Base-by-base conservation (phyloP, 2,797 vertebrate species). In the Chaetophractus vellerosus region DNA sequence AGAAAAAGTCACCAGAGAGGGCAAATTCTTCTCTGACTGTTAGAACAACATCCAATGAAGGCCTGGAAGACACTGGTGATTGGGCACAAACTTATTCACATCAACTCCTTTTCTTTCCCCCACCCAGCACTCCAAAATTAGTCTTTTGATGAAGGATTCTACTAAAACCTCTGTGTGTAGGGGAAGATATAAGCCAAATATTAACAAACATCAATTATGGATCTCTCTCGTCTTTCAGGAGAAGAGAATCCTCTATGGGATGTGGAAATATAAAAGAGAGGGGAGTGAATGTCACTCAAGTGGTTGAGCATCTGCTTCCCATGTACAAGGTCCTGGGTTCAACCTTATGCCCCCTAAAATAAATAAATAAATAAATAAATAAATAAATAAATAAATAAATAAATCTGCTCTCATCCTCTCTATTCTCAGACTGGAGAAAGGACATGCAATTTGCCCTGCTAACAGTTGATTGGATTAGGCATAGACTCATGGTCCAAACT, bases 261-360 rank as follows among this genome's bases (percentile, higher is more conserved):
- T 36, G 57, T 66, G 57, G 93, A 91, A 57, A 68, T 55, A 33
- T 90, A 38, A 83, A 91, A 57, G 61, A 96, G 38, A 45, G 45
- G 38, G 38, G 7, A 45, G 8, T 10, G 45, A 9, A 45, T 9
- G 45, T 45, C 5, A 8, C 45, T 45, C 45, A 45, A 45, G 10
- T 45, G 10, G 45, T 45, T 45, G 45, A 45, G 45, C 10, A 10
- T 8, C 45, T 45, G 45, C 45, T 45, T 45, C 45, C 45, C 45
- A 45, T 45, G 45, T 45, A 45, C 45, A 5, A 45, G 41, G 45
- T 45, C 10, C 45, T 45, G 45, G 45, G 45, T 45, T 45, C 45
- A 45, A 45, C 45, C 45, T 9, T 5, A 8, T 45, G 45, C 45
- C 10, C 9, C 45, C 45, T 45, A 45, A 45, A 45, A 45, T 45